These are phyloP conservation scores for Argyresthia albistria DNA, from an alignment of 2,888 invertebrate genomes.

Conservation along the genomic window DNA sequence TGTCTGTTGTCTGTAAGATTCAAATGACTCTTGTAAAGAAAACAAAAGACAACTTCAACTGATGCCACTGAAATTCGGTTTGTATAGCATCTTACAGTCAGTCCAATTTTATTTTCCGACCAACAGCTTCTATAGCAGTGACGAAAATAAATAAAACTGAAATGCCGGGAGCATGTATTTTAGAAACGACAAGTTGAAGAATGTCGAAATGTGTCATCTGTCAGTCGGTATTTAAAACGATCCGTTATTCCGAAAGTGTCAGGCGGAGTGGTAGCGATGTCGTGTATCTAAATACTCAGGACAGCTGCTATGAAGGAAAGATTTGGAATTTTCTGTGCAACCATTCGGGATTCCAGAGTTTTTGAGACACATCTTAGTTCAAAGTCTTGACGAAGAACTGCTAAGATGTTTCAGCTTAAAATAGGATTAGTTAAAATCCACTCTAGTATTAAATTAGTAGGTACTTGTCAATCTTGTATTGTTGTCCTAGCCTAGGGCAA, in stretches of 20 bases:
- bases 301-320: slow-evolving; percentile 50
- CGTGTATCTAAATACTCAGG: slow-evolving; percentile 53
- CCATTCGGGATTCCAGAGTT: slow-evolving; percentile 45
- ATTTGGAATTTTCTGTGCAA: slow-evolving; percentile 38
- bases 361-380: slow-evolving; percentile 20
- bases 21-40: slow-evolving; percentile 1
- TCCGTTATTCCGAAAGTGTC: slow-evolving; percentile 64
- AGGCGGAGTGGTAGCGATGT: slow-evolving; percentile 28
- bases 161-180: slow-evolving; percentile 39
- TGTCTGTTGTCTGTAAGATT: slow-evolving; percentile 42
- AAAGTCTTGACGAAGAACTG: background rate
- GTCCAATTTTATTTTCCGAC: slow-evolving; percentile 18
- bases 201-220: slow-evolving; percentile 72
- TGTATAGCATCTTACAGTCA: slow-evolving; percentile 21
- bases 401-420: too few species aligned
- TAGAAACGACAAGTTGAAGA: slow-evolving; percentile 69
- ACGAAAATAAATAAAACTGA: slow-evolving; percentile 52
- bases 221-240: slow-evolving; percentile 69
- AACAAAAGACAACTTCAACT: background rate
- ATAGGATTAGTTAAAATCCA: background rate
- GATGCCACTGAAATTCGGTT: slow-evolving; percentile 14
- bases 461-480: too few species aligned
- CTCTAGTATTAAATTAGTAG: too few species aligned
- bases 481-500: too few species aligned
- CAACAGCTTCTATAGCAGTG: slow-evolving; percentile 20